Base-by-base conservation (phyloP, 1,140 invertebrate genomes). In the Brevipalpus yothersi region DNA sequence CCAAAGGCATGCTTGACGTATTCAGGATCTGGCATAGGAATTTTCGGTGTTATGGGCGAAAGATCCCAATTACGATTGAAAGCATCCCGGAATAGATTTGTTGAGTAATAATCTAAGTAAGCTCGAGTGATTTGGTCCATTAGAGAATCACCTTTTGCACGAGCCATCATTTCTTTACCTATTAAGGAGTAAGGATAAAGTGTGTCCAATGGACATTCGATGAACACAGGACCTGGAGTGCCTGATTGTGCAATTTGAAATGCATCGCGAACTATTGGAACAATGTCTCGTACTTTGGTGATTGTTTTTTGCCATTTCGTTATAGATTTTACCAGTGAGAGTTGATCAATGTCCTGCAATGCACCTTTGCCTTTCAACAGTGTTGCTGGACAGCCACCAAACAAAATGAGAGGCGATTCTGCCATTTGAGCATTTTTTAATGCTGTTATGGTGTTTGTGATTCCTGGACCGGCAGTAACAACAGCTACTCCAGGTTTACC, bases 371-470 rank as follows among this genome's bases (percentile, higher is more conserved):
- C 78, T 71, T 78, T 78, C 12, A 77, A 65, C 15, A 77, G 64
- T 21, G 72, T 72, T 17, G 78, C 76, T 49, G 78, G 65, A 39
- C 67, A 71, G 21, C 73, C 74, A 23, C 79, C 78, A 45, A 81
- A 71, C 17, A 82, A 64, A 21, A 81, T 63, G 4, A 81, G 61
- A 8, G 79, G 79, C 17, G 77, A 78, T 67, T 81, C 80, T 4
- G 79, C 80, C 78, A 81, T 80, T 68, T 81, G 79, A 10, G 79
- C 79, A 75, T 82, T 82, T 66, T 81, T 82, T 0, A 81, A 69
- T 42, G 79, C 79, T 31, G 79, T 81, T 31, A 81, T 71, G 17
- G 79, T 80, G 66, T 81, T 81, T 5, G 79, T 81, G 1, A 79
- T 62, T 51, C 77, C 78, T 54, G 79, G 79, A 9, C 79, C 79